Conservation (phyloP, 2,888 invertebrate genomes). For the Cryptocephalus moraei region DNA sequence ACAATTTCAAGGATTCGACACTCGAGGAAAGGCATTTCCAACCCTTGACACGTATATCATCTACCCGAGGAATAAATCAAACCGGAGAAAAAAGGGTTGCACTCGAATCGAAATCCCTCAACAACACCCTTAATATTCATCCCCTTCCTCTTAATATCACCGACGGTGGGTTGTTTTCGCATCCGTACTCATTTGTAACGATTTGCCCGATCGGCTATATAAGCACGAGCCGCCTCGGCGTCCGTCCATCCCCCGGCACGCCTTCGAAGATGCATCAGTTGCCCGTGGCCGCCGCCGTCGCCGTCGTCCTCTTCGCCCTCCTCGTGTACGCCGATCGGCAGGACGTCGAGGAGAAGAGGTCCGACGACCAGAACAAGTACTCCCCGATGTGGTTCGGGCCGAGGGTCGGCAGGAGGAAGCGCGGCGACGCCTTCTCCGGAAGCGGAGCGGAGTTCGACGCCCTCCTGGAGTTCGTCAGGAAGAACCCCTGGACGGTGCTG, state of each 20-base stretch:
- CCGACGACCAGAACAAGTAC: conserved; percentile 12
- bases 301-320: background rate
- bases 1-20: too few relatives aligned
- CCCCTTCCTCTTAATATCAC: too few relatives aligned
- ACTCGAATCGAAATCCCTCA: too few relatives aligned
- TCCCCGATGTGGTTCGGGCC: conserved; percentile 43
- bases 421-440: conserved; percentile 21
- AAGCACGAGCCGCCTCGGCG: background rate
- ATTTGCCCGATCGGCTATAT: background rate
- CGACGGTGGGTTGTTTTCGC: background rate
- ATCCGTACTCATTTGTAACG: background rate
- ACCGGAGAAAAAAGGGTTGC: too few relatives aligned
- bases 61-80: too few relatives aligned
- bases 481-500: conserved; percentile 34
- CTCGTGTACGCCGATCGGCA: background rate
- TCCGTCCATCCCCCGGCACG: too few relatives aligned
- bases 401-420: conserved; percentile 41
- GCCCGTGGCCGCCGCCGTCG: background rate
- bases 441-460: conserved; percentile 20
- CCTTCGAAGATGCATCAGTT: background rate
- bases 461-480: conserved; percentile 34
- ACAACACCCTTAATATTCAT: too few relatives aligned
- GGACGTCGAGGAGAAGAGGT: conserved; percentile 4
- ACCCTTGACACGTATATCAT: too few relatives aligned
- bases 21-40: too few relatives aligned